A percentile compares a stretch with the other conserved stretches of the same genome.
Evolutionary conservation across 2,113 vertebrate genomes (phyloP).

Genomic region (Sterna hirundo): DNA sequence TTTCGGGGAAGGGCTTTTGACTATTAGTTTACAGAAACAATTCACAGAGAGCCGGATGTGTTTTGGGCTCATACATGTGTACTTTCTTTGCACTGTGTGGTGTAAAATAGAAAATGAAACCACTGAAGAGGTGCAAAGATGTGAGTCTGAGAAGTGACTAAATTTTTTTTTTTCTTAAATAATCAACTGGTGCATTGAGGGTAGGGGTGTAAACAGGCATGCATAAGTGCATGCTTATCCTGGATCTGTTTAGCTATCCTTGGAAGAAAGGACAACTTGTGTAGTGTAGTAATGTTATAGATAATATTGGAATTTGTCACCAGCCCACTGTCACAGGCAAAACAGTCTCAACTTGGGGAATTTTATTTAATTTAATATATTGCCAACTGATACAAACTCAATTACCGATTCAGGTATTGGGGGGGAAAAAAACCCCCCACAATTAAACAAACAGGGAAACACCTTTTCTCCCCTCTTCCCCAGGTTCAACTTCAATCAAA

Average conservation of each 20-base stretch:
- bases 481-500: not conserved
- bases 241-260: not conserved
- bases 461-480: not conserved
- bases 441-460: not conserved
- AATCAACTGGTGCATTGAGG: not conserved
- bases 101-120: not conserved
- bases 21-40: not conserved
- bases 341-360: not conserved
- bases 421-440: too few species aligned
- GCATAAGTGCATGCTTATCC: not conserved
- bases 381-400: not conserved
- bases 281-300: not conserved
- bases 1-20: not conserved
- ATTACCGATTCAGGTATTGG: not conserved
- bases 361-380: not conserved
- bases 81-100: not conserved
- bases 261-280: not conserved
- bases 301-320: not conserved
- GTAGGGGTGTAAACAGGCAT: not conserved
- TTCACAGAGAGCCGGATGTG: not conserved
- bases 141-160: not conserved
- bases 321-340: not conserved
- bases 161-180: not conserved
- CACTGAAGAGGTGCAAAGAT: not conserved
- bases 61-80: not conserved